phyloP scores from a whole-genome alignment of 2,113 vertebrate species.

The Caracal caracal region DNA sequence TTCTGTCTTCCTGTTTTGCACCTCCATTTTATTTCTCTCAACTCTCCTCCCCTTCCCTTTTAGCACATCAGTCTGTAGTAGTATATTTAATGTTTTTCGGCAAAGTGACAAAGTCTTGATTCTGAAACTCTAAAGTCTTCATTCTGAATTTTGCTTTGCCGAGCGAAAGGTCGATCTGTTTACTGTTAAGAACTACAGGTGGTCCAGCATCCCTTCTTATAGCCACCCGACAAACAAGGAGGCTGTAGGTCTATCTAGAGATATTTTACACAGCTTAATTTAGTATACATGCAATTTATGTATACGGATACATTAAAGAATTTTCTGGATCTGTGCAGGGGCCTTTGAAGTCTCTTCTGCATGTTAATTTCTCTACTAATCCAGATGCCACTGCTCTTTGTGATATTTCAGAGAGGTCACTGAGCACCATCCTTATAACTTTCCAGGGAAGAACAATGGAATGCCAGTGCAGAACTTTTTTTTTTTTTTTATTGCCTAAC shows the following conservation, averaged over 20 bases:
- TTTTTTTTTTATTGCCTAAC: slow-evolving; percentile 23
- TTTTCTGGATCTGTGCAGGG: slow-evolving; percentile 18
- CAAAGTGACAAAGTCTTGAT: background rate
- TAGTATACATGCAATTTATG: background rate
- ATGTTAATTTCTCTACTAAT: slow-evolving; percentile 70
- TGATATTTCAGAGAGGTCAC: slow-evolving; percentile 68
- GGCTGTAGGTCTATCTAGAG: background rate
- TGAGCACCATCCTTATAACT: slow-evolving; percentile 56
- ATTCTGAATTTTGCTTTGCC: background rate
- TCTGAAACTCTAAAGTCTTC: slow-evolving; percentile 17
- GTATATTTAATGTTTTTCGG: background rate
- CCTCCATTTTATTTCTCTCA: background rate
- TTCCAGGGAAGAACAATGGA: slow-evolving; percentile 44
- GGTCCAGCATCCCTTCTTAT: background rate
- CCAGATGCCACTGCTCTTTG: slow-evolving; percentile 63
- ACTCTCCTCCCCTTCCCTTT: background rate
- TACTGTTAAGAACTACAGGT: background rate
- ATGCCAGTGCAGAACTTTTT: background rate
- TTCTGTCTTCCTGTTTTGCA: background rate
- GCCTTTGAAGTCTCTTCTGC: slow-evolving; percentile 64
- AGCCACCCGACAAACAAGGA: background rate
- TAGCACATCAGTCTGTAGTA: background rate
- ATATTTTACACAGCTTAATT: background rate
- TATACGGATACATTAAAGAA: slow-evolving; percentile 9
- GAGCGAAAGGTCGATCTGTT: background rate